Evolutionary conservation across 2,113 vertebrate genomes (phyloP).

Genomic region (Channa argus): DNA sequence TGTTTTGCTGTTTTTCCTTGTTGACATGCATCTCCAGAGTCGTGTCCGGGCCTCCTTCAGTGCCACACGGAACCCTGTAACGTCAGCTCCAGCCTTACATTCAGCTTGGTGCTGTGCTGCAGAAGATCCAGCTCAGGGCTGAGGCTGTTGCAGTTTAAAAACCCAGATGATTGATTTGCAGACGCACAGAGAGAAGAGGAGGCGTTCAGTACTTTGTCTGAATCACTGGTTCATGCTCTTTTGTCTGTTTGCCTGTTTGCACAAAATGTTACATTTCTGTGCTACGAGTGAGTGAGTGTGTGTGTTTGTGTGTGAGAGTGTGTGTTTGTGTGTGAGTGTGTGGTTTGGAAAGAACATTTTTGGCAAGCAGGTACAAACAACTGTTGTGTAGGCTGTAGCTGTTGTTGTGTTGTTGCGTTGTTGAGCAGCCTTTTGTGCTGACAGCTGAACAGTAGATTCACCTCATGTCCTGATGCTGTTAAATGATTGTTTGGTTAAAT

Average conservation of each 20-base stretch:
- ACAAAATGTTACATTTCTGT: slow-evolving; percentile 36
- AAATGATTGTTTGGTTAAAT: background rate
- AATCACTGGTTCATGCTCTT: slow-evolving; percentile 28
- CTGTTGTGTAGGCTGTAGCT: background rate
- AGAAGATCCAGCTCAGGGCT: background rate
- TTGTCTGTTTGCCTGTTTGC: slow-evolving; percentile 47
- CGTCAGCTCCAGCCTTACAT: background rate
- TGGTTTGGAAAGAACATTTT: background rate
- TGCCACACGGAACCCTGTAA: background rate
- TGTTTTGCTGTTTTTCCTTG: too few relatives aligned
- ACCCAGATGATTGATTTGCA: slow-evolving; percentile 12
- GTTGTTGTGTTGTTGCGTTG: background rate
- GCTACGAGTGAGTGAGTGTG: background rate
- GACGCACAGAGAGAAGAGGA: slow-evolving; percentile 12
- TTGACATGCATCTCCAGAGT: too few relatives aligned
- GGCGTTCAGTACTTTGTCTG: slow-evolving; percentile 34
- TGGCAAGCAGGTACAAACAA: background rate
- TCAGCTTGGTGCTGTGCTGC: background rate
- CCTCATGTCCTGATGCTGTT: background rate
- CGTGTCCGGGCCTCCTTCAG: background rate
- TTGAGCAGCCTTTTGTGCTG: background rate
- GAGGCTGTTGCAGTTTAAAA: background rate
- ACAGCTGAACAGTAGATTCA: background rate
- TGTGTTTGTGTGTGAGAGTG: background rate
- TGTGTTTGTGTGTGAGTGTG: too few relatives aligned